These are phyloP conservation scores for Sebastes alutus DNA, from an alignment of 2,797 vertebrate genomes.

Conservation along the genomic window DNA sequence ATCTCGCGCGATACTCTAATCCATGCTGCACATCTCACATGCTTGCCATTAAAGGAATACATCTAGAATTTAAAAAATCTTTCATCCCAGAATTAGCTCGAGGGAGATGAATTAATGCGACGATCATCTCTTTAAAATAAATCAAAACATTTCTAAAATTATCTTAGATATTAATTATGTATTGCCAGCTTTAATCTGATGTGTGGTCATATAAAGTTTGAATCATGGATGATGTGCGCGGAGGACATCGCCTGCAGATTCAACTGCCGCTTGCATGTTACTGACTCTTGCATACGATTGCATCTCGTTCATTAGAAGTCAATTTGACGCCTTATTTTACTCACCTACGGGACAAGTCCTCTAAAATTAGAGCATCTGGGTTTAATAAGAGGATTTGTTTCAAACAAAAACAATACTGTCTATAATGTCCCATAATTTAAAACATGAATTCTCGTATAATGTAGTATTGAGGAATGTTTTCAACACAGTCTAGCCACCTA, in stretches of 20 bases:
- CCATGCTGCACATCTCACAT: conserved; percentile 2
- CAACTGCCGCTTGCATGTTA: neutral
- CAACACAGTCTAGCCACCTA: neutral
- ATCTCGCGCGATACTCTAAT: neutral
- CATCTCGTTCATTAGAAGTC: neutral
- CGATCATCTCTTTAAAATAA: conserved; percentile 50
- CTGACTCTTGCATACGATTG: neutral
- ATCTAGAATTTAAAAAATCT: conserved; percentile 29
- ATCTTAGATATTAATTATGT: conserved; percentile 56
- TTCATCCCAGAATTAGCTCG: conserved; percentile 35
- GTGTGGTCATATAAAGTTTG: conserved; percentile 35
- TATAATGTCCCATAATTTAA: neutral
- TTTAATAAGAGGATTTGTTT: neutral
- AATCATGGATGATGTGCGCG: conserved; percentile 15
- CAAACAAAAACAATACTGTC: neutral
- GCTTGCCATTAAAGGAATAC: conserved; percentile 17
- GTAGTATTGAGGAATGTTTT: neutral
- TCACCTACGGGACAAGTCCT: neutral
- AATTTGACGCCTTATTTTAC: neutral
- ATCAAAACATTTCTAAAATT: conserved; percentile 64
- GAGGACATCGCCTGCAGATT: neutral
- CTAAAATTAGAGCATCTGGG: neutral
- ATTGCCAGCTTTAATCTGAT: conserved; percentile 45
- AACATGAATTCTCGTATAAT: neutral
- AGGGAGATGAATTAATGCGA: conserved; percentile 46